These are phyloP conservation scores for Thera britannica DNA, from an alignment of 2,888 invertebrate genomes.

Conservation along the genomic window DNA sequence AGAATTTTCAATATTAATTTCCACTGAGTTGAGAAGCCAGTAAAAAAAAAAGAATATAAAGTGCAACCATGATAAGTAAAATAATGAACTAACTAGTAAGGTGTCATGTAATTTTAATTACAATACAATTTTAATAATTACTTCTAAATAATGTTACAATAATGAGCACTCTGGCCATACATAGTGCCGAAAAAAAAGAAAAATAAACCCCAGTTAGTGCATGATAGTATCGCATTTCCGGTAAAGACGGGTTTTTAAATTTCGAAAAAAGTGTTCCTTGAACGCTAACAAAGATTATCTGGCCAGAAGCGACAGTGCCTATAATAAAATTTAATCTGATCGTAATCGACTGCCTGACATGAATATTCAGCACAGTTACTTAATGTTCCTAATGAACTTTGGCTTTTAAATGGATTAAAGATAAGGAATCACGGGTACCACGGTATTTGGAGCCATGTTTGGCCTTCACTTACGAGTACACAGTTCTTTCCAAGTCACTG, in stretches of 20 bases:
- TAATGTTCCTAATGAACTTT: conserved; percentile 34
- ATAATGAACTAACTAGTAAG: conserved; percentile 36
- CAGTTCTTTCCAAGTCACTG: too few relatives aligned
- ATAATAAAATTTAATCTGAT: conserved; percentile 36
- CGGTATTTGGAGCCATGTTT: conserved; percentile 4
- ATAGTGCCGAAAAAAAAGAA: conserved; percentile 43
- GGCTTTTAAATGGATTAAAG: conserved; percentile 27
- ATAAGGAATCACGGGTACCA: conserved; percentile 20
- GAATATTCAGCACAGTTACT: conserved; percentile 29
- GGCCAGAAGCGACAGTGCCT: conserved; percentile 46
- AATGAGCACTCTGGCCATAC: conserved; percentile 28
- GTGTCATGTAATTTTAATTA: conserved; percentile 56
- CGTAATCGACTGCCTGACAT: conserved; percentile 26
- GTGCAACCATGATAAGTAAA: conserved; percentile 5
- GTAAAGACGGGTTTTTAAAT: conserved; percentile 66
- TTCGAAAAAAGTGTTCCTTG: conserved; percentile 68
- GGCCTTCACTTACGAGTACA: not conserved
- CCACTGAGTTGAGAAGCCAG: conserved; percentile 6
- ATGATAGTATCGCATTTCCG: conserved; percentile 80
- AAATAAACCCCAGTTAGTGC: conserved; percentile 64
- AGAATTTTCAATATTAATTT: not conserved
- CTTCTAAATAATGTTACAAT: conserved; percentile 20
- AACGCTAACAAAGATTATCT: conserved; percentile 60
- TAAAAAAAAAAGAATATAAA: conserved; percentile 9
- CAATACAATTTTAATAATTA: conserved; percentile 45